Evolutionary conservation across 2,113 vertebrate species (phyloP), one percentile per base, ranked within the genome.

Genomic region (Rhinolophus sinicus): DNA sequence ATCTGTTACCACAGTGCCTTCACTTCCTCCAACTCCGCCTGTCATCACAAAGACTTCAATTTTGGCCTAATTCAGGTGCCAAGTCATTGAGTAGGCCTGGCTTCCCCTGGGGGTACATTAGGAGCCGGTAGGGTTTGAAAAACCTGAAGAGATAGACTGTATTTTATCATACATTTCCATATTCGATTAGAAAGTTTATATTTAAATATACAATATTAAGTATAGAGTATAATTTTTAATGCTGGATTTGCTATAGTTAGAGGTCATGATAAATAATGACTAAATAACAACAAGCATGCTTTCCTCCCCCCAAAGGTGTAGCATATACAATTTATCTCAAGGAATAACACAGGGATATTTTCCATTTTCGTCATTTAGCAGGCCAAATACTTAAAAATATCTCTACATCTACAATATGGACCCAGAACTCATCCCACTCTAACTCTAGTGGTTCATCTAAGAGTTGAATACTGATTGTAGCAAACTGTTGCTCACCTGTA

Each of bases 171-270:
- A 30, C 5, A 35, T 89, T n/a, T 86, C 60, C 28, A 28, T 80
- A 60, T 58, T 92, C 47, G 62, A 22, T 83, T 83, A 85, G 86
- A 67, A 28, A 62, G 18, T 21, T 60, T 16, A 28, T 83, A 84
- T 38, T 96, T 76, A 91, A 90, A 50, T 73, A 72, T 33, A 65
- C 30, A 83, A 6, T 33, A 52, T 69, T 47, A 95, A 96, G 40
- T 77, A 60, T 16, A 76, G 52, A 96, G 38, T 6, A 44, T 75
- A 28, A 67, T 90, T 90, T 93, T 75, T 47, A 89, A 38, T 8
- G 40, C 5, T 84, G 35, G 26, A 85, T 76, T 89, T 83, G n/a
- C 21, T 91, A 22, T 47, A 77, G 58, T 87, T 60, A 62, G n/a
- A 96, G n/a, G 65, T n/a, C 1, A 8, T 26, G 5, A 33, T n/a